A percentile compares a stretch with the other conserved stretches of the same genome.
phyloP scores from a whole-genome alignment of 2,797 vertebrate genomes.

The Sus cebifrons region DNA sequence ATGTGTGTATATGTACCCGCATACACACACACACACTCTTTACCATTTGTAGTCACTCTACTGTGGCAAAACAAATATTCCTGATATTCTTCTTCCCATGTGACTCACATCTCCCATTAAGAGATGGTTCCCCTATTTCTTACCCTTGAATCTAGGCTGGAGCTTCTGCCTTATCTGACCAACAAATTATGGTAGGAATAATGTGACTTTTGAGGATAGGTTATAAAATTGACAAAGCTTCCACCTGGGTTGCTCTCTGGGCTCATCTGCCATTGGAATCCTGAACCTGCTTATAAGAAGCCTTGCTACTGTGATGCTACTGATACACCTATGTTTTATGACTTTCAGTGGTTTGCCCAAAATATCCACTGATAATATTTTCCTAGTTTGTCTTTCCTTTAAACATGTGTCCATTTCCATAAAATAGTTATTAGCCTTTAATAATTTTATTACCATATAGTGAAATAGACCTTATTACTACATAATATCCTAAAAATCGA shows the following conservation, averaged over 20 bases:
- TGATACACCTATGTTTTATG: background rate
- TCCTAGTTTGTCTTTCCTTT: background rate
- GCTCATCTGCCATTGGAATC: background rate
- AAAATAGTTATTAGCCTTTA: background rate
- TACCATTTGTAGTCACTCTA: background rate
- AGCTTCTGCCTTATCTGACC: background rate
- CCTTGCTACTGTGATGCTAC: background rate
- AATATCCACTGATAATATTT: background rate
- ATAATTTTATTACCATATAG: background rate
- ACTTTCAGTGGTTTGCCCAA: background rate
- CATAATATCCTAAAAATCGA: background rate
- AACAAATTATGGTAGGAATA: background rate
- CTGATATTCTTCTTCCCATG: background rate
- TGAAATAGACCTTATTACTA: background rate
- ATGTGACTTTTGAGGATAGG: background rate
- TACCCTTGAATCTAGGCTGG: background rate
- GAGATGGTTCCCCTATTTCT: background rate
- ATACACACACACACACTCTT: background rate
- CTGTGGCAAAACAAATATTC: background rate
- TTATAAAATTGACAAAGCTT: background rate
- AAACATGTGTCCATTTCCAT: background rate
- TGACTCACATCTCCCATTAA: background rate
- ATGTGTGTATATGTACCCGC: background rate
- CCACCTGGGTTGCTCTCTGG: background rate
- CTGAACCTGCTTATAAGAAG: background rate